Base-by-base conservation (phyloP, 2,888 invertebrate species). In the Mimachlamys varia region DNA sequence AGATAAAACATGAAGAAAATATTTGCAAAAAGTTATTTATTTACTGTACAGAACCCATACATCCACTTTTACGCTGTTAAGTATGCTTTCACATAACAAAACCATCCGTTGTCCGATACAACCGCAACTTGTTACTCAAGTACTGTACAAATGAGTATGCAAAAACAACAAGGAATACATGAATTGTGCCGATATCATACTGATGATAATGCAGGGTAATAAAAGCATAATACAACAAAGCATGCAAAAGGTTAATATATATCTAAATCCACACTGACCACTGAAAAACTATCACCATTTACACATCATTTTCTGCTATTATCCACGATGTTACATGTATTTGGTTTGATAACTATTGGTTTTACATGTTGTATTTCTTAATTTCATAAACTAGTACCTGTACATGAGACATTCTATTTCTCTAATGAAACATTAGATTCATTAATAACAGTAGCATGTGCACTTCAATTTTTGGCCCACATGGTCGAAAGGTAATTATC, bases 211-310 rank as follows among this genome's bases (percentile, higher is more conserved):
- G 76, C 76, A 76, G 27, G 76, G 76, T 76, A 27, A 76, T 76
- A 76, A 76, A 76, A 76, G 76, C 76, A 33, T 76, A 62, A 76
- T 76, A 76, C 76, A 27, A 76, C 76, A 76, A 33, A 76, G 76
- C 76, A 76, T 76, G 76, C 76, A 76, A 76, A 22, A 76, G 76
- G 76, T 76, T 76, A 76, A 53, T 53, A 53, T 50, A 50, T 53
- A 53, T 53, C 53, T 53, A 76, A 33, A 12, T 76, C 33, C 27
- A 76, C 33, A 76, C 76, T 76, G 22, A 76, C 33, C 33, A 76
- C 76, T 76, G 76, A 33, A 76, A 76, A 76, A 19, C 62, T 76
- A 27, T 76, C 62, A 76, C 4, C 76, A 76, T 76, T 76, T 76
- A 76, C 76, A 33, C 76, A 76, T 15, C 76, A 27, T 76, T 12